Percentiles rank a stretch among this genome's conserved stretches.
These are phyloP conservation scores for Trachymyrmex cornetzi DNA, from an alignment of 1,140 invertebrate species.

Conservation along the genomic window DNA sequence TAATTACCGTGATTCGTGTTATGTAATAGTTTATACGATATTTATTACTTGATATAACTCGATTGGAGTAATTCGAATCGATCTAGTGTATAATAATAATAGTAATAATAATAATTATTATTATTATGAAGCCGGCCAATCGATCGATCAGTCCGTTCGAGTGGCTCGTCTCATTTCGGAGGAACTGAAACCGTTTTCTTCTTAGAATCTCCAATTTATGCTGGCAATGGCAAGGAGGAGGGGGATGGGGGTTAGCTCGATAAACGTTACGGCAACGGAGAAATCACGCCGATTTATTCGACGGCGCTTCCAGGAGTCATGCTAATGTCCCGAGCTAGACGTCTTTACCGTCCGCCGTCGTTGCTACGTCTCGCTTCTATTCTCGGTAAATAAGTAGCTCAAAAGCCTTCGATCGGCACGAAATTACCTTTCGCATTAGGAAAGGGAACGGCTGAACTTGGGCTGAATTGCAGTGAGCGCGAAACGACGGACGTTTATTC, in stretches of 20 bases:
- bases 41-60: constrained; percentile 22
- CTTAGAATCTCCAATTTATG: constrained; percentile 47
- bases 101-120: background rate
- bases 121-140: background rate
- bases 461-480: constrained; percentile 47
- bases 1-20: background rate
- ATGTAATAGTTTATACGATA: constrained; percentile 25
- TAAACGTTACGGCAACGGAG: constrained; percentile 55
- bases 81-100: constrained; percentile 38
- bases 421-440: constrained; percentile 68
- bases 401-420: constrained; percentile 60
- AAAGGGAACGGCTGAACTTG: constrained; percentile 35
- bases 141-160: background rate
- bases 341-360: constrained; percentile 33
- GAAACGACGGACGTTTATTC: constrained; percentile 62
- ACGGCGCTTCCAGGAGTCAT: constrained; percentile 41
- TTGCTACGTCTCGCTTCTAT: constrained; percentile 48
- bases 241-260: constrained; percentile 24
- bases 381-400: constrained; percentile 62
- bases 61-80: constrained; percentile 16
- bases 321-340: constrained; percentile 62
- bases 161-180: background rate
- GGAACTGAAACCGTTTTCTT: constrained; percentile 15
- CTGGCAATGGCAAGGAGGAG: background rate
- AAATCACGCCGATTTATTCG: constrained; percentile 59